Evolutionary conservation across 2,888 invertebrate species (phyloP).

Genomic region (Fabriciana adippe): DNA sequence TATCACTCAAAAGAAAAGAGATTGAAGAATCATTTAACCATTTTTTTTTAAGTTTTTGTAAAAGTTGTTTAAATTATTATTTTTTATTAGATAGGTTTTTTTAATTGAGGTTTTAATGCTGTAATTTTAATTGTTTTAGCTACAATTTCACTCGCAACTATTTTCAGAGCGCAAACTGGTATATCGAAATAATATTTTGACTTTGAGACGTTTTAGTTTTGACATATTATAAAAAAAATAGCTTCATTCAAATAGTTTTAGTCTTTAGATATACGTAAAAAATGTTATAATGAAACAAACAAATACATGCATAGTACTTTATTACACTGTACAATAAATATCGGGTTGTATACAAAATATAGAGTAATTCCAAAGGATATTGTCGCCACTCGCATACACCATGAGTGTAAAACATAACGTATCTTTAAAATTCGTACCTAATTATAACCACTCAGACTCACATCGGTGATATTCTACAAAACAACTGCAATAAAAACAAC

Average conservation of each 20-base stretch:
- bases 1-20: no score
- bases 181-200: no score
- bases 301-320: conserved; percentile 77
- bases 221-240: no score
- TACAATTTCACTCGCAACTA: no score
- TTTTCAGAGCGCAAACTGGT: no score
- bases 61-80: no score
- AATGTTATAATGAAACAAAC: conserved; percentile 50
- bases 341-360: conserved; percentile 81
- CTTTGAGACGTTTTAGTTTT: no score
- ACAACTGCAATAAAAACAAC: conserved; percentile 13
- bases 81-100: no score
- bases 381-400: conserved; percentile 76
- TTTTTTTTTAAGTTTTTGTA: no score
- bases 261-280: not conserved
- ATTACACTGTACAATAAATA: conserved; percentile 82
- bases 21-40: no score
- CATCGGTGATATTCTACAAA: conserved; percentile 15
- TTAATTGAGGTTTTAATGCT: no score
- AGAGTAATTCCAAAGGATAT: conserved; percentile 80
- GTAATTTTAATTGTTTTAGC: no score
- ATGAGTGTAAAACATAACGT: conserved; percentile 69
- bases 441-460: conserved; percentile 42
- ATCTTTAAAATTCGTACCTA: conserved; percentile 59
- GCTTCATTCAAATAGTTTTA: not conserved